Conservation (phyloP, 1,140 invertebrate genomes). For the Andrena cerasifolii region DNA sequence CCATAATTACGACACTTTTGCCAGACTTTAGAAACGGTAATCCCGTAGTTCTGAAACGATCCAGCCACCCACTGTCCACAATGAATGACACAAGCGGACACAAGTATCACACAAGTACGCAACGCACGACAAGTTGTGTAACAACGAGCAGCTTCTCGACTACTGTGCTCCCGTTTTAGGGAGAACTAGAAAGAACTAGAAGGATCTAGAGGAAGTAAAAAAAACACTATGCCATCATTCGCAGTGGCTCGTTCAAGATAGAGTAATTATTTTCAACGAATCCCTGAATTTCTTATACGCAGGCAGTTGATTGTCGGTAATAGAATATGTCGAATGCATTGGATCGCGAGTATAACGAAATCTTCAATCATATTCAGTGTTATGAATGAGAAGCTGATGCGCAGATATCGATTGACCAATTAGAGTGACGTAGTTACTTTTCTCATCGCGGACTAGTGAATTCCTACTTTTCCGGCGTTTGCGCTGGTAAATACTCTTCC, state of each 20-base stretch:
- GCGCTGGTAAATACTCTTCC: slow-evolving; percentile 36
- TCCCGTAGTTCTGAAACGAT: background rate
- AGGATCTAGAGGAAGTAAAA: background rate
- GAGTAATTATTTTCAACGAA: too few relatives aligned
- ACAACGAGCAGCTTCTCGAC: background rate
- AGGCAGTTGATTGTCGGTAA: too few relatives aligned
- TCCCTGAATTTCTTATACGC: background rate
- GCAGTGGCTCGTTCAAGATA: too few relatives aligned
- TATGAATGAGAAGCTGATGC: too few relatives aligned
- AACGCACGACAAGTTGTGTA: too few relatives aligned
- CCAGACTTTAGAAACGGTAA: background rate
- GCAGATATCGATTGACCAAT: too few relatives aligned
- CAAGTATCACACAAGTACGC: too few relatives aligned
- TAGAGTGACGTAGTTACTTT: background rate
- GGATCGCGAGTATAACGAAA: too few relatives aligned
- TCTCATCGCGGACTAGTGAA: background rate
- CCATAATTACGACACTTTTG: slow-evolving; percentile 25
- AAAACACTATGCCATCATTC: background rate
- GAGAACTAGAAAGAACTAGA: slow-evolving; percentile 2
- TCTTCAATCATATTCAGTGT: too few relatives aligned
- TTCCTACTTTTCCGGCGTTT: background rate
- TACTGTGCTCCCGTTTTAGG: background rate
- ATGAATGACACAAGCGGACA: background rate
- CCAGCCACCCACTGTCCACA: background rate
- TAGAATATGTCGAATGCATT: too few relatives aligned